These are phyloP conservation scores for Manduca sexta DNA, from an alignment of 1,140 invertebrate species.

Conservation along the genomic window DNA sequence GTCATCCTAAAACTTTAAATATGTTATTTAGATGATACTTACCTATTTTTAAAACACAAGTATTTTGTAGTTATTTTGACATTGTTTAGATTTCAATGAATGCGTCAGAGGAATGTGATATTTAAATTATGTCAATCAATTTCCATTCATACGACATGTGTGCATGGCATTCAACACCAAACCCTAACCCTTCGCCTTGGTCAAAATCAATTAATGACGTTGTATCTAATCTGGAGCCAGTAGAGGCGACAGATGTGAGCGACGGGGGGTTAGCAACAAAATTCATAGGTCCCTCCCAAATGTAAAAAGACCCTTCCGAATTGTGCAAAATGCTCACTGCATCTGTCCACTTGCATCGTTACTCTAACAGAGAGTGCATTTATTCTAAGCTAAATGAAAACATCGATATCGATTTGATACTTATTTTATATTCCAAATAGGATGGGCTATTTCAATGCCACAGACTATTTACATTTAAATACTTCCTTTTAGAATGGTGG, in stretches of 20 bases:
- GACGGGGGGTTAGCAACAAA: slow-evolving; percentile 48
- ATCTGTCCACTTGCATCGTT: slow-evolving; percentile 60
- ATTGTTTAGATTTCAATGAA: no score
- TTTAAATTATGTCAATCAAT: no score
- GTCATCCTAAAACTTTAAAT: no score
- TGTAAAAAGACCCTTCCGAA: slow-evolving; percentile 46
- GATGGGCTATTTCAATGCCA: slow-evolving; percentile 14
- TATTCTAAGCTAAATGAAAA: neutral
- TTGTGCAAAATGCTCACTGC: slow-evolving; percentile 64
- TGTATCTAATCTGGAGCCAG: slow-evolving; percentile 55
- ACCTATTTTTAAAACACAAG: no score
- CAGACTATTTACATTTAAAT: slow-evolving; percentile 8
- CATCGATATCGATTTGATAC: slow-evolving; percentile 4
- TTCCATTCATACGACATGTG: slow-evolving; percentile 28
- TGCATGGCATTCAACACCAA: slow-evolving; percentile 31
- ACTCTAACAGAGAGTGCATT: neutral
- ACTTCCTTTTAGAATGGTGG: slow-evolving; percentile 16
- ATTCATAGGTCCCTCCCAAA: slow-evolving; percentile 53
- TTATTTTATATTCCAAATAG: slow-evolving; percentile 2
- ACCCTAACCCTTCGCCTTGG: slow-evolving; percentile 47
- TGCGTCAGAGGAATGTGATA: no score
- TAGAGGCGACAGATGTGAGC: slow-evolving; percentile 64
- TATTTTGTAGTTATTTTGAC: no score
- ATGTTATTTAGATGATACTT: no score
- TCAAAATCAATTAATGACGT: slow-evolving; percentile 64